A percentile compares a stretch with the other conserved stretches of the same genome.
phyloP scores from a whole-genome alignment of 2,113 vertebrate species.

The Madoqua kirkii region DNA sequence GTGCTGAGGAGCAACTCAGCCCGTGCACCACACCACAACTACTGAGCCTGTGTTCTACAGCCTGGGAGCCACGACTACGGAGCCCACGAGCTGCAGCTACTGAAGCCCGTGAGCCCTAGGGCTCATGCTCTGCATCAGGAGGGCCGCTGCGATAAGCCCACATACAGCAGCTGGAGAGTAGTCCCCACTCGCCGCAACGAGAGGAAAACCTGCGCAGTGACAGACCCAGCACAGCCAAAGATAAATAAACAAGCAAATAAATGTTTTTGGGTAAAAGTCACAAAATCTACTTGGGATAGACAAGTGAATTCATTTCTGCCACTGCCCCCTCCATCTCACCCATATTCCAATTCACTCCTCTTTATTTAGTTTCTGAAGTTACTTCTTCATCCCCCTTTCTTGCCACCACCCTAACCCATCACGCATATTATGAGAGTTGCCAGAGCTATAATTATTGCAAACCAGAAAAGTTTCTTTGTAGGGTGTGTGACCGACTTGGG shows the following conservation, averaged over 20 bases:
- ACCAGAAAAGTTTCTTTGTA: neutral
- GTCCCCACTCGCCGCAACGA: neutral
- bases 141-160: neutral
- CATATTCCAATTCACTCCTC: neutral
- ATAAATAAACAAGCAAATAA: neutral
- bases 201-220: neutral
- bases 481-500: accelerated
- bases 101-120: neutral
- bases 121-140: neutral
- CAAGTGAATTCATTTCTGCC: neutral
- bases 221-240: neutral
- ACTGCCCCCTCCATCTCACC: neutral
- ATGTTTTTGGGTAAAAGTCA: neutral
- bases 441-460: slow-evolving; percentile 35
- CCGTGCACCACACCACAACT: neutral
- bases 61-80: neutral
- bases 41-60: neutral
- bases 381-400: neutral
- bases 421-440: neutral
- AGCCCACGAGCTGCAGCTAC: neutral
- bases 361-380: slow-evolving; percentile 18
- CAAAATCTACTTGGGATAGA: neutral
- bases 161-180: accelerated
- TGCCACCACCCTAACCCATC: neutral
- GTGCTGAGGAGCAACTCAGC: neutral